These are phyloP conservation scores for Grallaria varia DNA, from an alignment of 2,113 vertebrate species.

Conservation along the genomic window DNA sequence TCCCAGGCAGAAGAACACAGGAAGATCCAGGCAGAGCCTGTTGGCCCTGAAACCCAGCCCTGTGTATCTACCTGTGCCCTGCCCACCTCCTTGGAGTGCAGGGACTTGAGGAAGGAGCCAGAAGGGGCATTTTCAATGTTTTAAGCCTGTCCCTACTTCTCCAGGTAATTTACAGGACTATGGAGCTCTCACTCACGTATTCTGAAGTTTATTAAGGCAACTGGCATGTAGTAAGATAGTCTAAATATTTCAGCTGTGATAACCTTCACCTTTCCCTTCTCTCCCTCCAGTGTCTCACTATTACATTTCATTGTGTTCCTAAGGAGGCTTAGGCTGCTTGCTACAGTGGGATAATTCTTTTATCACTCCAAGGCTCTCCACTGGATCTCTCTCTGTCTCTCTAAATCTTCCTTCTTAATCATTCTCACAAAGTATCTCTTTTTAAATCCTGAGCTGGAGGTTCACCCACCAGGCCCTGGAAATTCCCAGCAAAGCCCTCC, in stretches of 20 bases:
- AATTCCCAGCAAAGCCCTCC: not conserved
- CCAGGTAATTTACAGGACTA: not conserved
- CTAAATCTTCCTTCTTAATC: slow-evolving; percentile 19
- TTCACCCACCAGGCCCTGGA: not conserved
- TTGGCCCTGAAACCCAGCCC: not conserved
- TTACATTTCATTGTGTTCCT: not conserved
- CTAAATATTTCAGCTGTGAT: not conserved
- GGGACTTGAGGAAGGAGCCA: not conserved
- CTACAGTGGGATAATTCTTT: not conserved
- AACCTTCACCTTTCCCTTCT: not conserved
- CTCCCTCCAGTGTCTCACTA: not conserved
- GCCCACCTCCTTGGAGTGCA: not conserved
- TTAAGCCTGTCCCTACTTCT: not conserved
- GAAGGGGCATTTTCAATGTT: not conserved
- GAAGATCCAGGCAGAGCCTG: not conserved
- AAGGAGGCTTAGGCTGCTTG: not conserved
- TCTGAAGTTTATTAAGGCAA: not conserved
- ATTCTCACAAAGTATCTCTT: not conserved
- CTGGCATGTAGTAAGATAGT: not conserved
- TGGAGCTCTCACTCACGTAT: not conserved
- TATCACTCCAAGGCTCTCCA: not conserved
- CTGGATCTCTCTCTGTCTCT: not conserved
- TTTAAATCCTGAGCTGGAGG: not conserved
- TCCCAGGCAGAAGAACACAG: not conserved
- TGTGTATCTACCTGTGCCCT: not conserved